These are phyloP conservation scores for Drosophila fuyamai DNA, from an alignment of 1,140 invertebrate genomes.

Conservation along the genomic window DNA sequence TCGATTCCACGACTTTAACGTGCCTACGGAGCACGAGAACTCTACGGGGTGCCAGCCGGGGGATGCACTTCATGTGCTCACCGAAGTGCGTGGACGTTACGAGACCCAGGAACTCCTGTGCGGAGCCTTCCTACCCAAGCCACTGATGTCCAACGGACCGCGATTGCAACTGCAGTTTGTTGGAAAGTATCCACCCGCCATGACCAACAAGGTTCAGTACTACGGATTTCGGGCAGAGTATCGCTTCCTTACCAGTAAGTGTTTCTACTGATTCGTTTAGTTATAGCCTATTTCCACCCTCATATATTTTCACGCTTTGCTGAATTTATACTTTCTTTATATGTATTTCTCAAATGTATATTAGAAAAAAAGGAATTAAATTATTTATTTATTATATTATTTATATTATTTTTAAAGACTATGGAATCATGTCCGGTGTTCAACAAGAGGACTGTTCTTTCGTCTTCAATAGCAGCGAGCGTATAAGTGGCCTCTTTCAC, in stretches of 20 bases:
- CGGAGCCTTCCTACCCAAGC: conserved; percentile 90
- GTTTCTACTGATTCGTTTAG: not conserved
- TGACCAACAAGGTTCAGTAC: conserved; percentile 87
- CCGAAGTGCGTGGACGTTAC: conserved; percentile 60
- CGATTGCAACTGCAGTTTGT: conserved; percentile 93
- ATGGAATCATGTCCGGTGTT: conserved; percentile 91
- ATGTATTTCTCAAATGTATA: no score
- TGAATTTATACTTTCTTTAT: no score
- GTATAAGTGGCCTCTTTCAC: conserved; percentile 92
- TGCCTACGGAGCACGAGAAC: conserved; percentile 72
- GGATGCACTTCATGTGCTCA: conserved; percentile 73
- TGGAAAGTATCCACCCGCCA: conserved; percentile 87
- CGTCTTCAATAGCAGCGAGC: conserved; percentile 91
- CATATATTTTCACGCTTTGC: not conserved
- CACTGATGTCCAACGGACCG: conserved; percentile 95
- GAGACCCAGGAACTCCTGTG: conserved; percentile 91
- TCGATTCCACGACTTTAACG: conserved; percentile 76
- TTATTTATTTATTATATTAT: no score
- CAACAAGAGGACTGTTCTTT: conserved; percentile 93
- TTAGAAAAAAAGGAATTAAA: no score
- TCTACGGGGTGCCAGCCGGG: conserved; percentile 59
- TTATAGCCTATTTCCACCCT: not conserved
- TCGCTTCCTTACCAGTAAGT: conserved; percentile 94
- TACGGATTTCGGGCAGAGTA: conserved; percentile 94
- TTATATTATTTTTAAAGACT: conserved; percentile 74